Percentiles rank a stretch among this genome's conserved stretches.
Conservation (phyloP, 1,140 invertebrate genomes). For the Phortica variegata region DNA sequence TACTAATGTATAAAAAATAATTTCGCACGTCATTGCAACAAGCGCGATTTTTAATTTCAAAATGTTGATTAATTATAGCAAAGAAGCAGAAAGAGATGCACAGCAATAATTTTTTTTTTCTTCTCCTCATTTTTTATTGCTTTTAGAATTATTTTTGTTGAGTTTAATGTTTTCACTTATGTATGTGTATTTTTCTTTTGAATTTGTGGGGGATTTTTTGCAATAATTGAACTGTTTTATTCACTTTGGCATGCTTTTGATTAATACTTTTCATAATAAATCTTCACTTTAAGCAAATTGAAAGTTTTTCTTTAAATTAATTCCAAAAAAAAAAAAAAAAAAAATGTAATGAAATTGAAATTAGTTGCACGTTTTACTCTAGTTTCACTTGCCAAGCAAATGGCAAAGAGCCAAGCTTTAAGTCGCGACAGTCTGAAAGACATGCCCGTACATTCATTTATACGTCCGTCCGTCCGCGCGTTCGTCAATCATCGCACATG, state of each 20-base stretch:
- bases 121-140: slow-evolving; percentile 15
- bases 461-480: slow-evolving; percentile 2
- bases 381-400: slow-evolving; percentile 32
- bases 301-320: no score
- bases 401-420: slow-evolving; percentile 9
- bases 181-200: background rate
- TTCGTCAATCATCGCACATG: background rate
- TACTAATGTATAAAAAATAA: no score
- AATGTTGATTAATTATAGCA: slow-evolving; percentile 4
- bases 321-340: background rate
- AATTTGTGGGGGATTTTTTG: no score
- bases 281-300: no score
- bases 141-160: slow-evolving; percentile 34
- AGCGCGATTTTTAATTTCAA: no score
- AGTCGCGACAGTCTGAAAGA: no score
- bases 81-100: background rate
- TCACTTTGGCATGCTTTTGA: background rate
- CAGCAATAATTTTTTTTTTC: slow-evolving; percentile 11
- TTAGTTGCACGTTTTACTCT: slow-evolving; percentile 48
- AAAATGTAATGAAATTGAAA: slow-evolving; percentile 20
- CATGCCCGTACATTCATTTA: slow-evolving; percentile 14
- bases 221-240: no score
- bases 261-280: background rate
- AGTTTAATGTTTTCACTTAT: slow-evolving; percentile 5
- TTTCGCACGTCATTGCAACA: no score